phyloP scores from a whole-genome alignment of 1,140 invertebrate genomes.

The Danaus melanippus region DNA sequence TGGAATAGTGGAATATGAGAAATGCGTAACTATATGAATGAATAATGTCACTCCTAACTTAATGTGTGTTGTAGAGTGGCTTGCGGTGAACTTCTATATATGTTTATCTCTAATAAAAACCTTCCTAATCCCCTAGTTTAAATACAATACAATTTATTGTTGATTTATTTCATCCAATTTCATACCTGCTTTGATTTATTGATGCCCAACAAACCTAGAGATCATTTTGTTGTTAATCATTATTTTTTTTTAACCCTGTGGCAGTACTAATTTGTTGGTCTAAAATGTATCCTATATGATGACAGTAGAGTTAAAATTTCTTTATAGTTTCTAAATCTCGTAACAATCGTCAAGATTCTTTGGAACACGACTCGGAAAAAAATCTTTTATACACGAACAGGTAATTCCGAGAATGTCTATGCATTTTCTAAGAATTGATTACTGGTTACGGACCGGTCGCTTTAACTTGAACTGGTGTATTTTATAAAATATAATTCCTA shows the following conservation, averaged over 20 bases:
- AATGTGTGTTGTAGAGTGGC: background rate
- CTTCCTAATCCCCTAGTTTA: background rate
- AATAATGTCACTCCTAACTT: conserved; percentile 4
- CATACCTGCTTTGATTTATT: conserved; percentile 16
- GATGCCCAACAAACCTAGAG: conserved; percentile 4
- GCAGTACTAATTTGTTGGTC: background rate
- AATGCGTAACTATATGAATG: conserved; percentile 15
- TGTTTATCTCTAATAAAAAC: background rate
- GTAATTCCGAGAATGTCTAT: conserved; percentile 33
- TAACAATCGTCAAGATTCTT: conserved; percentile 2
- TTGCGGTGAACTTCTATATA: conserved; percentile 1
- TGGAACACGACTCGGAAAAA: conserved; percentile 3
- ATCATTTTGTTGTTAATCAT: conserved; percentile 14
- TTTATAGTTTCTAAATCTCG: conserved; percentile 3
- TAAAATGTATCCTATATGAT: background rate
- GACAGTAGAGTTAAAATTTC: background rate
- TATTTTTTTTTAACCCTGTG: background rate
- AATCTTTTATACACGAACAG: conserved; percentile 24
- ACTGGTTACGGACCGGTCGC: too few relatives aligned
- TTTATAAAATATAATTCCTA: too few relatives aligned
- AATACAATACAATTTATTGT: background rate
- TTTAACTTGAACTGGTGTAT: too few relatives aligned
- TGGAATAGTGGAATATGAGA: conserved; percentile 18
- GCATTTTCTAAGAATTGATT: conserved; percentile 26
- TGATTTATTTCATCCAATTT: background rate